Conservation (phyloP, 2,888 invertebrate species). For the Nebria salina region DNA sequence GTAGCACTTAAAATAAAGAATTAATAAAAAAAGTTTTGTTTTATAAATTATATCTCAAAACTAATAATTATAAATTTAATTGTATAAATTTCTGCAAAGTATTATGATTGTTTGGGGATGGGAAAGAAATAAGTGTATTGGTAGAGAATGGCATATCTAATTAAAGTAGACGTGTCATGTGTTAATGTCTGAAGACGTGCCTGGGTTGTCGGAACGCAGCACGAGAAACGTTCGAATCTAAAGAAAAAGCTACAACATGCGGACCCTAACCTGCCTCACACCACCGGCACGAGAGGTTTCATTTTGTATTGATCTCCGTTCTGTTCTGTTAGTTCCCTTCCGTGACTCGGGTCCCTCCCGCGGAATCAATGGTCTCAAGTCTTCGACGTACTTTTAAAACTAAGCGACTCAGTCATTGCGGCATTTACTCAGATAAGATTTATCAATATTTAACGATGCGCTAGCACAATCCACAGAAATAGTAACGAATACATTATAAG, state of each 20-base stretch:
- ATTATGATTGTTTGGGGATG: too few species aligned
- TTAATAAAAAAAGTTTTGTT: too few species aligned
- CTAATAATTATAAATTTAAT: too few species aligned
- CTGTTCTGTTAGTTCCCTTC: constrained; percentile 16
- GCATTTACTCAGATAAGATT: too few species aligned
- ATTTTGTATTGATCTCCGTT: constrained; percentile 62
- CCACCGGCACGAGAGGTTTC: constrained; percentile 59
- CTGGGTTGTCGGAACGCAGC: constrained; percentile 19
- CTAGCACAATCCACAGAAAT: too few species aligned
- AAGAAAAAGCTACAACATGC: constrained; percentile 28
- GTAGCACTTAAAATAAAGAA: too few species aligned
- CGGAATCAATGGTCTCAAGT: constrained; percentile 35
- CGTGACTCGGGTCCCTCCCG: constrained; percentile 14
- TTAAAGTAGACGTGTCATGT: background rate
- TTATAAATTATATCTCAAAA: too few species aligned
- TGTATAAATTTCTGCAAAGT: too few species aligned
- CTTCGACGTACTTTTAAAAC: background rate
- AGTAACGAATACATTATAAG: too few species aligned
- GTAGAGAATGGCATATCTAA: background rate
- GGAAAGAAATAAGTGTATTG: too few species aligned
- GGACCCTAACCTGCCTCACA: constrained; percentile 62
- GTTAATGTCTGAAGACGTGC: constrained; percentile 4
- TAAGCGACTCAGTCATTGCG: background rate
- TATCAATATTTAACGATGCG: too few species aligned
- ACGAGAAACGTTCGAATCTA: constrained; percentile 6